Percentiles rank a stretch among this genome's conserved stretches.
These are phyloP conservation scores for Calonectris borealis DNA, from an alignment of 2,113 vertebrate species.

Conservation along the genomic window DNA sequence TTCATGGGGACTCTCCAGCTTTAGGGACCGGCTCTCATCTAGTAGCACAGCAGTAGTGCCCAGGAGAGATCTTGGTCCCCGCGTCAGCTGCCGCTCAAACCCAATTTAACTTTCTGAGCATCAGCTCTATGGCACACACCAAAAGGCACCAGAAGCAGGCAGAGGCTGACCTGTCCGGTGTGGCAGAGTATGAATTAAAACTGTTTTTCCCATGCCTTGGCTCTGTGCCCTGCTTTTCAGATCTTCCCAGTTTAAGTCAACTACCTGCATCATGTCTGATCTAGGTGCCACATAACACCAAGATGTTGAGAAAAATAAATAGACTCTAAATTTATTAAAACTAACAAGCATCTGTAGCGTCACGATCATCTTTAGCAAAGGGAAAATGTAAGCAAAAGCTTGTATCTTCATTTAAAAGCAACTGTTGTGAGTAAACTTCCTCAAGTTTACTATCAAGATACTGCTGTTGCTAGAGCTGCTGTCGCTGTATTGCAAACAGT, in stretches of 20 bases:
- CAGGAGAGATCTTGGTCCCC: neutral
- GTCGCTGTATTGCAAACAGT: neutral
- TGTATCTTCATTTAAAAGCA: neutral
- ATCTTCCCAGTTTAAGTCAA: neutral
- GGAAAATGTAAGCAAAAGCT: no score
- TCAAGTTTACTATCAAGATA: neutral
- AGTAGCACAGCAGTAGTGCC: neutral
- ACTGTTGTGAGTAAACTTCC: neutral
- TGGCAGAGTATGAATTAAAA: neutral
- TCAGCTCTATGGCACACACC: neutral
- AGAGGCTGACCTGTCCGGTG: rapidly evolving
- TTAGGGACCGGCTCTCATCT: neutral
- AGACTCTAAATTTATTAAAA: neutral
- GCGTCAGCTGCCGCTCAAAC: neutral
- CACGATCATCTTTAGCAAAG: neutral
- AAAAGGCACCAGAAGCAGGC: neutral
- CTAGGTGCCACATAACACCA: neutral
- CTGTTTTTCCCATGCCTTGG: rapidly evolving
- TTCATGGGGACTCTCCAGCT: neutral
- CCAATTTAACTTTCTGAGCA: neutral
- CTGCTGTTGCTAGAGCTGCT: neutral
- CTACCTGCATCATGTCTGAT: rapidly evolving
- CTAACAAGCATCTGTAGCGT: rapidly evolving
- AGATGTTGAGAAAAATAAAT: neutral
- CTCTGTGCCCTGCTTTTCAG: neutral